Conservation (phyloP, 2,797 vertebrate genomes). For the Macrochelys suwanniensis region DNA sequence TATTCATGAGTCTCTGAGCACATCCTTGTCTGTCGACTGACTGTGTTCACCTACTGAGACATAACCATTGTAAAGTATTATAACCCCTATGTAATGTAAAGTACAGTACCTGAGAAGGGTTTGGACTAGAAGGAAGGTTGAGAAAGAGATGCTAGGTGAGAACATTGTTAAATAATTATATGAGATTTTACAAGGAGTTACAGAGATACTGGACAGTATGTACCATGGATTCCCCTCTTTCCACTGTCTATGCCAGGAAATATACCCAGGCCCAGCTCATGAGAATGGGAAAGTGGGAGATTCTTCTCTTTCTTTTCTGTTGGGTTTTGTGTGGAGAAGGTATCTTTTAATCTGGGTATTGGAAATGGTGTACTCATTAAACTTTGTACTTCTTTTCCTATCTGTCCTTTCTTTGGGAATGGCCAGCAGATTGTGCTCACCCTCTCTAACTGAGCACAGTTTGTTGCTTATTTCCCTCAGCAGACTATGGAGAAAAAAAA, state of each 20-base stretch:
- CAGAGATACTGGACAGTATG: neutral
- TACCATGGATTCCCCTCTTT: neutral
- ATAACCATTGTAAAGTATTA: constrained; percentile 58
- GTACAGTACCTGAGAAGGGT: constrained; percentile 18
- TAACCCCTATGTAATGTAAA: constrained; percentile 46
- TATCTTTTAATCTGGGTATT: neutral
- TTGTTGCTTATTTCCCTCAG: neutral
- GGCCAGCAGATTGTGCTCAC: neutral
- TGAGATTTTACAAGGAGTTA: constrained; percentile 38
- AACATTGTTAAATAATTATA: constrained; percentile 4
- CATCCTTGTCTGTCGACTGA: constrained; percentile 54
- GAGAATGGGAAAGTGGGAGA: neutral
- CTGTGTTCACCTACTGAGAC: constrained; percentile 51
- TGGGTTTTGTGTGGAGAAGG: neutral
- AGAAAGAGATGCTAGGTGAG: neutral
- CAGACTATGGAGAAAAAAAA: neutral
- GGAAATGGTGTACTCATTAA: neutral
- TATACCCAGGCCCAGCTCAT: neutral
- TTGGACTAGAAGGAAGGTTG: constrained; percentile 27
- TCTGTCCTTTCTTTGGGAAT: neutral
- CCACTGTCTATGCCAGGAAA: neutral
- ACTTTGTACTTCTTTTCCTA: neutral
- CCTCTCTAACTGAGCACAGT: neutral
- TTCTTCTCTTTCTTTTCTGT: neutral
- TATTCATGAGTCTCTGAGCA: constrained; percentile 73